phyloP scores from a whole-genome alignment of 2,113 vertebrate genomes.

The Gopherus flavomarginatus region DNA sequence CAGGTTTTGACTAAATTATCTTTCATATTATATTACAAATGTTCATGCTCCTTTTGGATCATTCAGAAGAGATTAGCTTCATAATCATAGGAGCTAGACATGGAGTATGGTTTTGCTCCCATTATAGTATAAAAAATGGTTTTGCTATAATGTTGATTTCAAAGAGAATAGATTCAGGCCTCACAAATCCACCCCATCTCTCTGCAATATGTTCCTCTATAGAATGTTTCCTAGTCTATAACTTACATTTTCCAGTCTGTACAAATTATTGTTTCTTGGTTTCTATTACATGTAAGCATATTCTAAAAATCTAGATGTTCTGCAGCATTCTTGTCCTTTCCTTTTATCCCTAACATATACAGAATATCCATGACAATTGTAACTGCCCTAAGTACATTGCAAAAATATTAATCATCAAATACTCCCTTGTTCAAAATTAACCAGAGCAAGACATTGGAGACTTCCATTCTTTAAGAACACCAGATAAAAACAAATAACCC shows the following conservation, averaged over 20 bases:
- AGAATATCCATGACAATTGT: slow-evolving; percentile 22
- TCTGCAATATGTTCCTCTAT: background rate
- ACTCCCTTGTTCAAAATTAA: slow-evolving; percentile 41
- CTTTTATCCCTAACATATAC: slow-evolving; percentile 8
- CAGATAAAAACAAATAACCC: slow-evolving; percentile 47
- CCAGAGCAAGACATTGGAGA: background rate
- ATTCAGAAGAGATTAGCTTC: background rate
- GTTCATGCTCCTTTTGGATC: background rate
- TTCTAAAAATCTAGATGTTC: background rate
- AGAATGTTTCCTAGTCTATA: background rate
- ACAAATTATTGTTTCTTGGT: background rate
- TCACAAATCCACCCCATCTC: background rate
- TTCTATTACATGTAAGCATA: background rate
- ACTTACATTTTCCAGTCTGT: background rate
- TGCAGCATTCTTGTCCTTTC: slow-evolving; percentile 2
- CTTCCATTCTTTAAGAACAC: slow-evolving; percentile 37
- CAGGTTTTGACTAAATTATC: background rate
- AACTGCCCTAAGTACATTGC: background rate
- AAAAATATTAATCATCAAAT: slow-evolving; percentile 48
- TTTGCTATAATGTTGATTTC: background rate
- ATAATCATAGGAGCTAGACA: background rate
- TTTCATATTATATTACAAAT: background rate
- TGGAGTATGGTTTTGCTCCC: background rate
- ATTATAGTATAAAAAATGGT: background rate
- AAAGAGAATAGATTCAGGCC: background rate